phyloP scores from a whole-genome alignment of 53 echinoderm and acorn worm species.

The Crossaster papposus region DNA sequence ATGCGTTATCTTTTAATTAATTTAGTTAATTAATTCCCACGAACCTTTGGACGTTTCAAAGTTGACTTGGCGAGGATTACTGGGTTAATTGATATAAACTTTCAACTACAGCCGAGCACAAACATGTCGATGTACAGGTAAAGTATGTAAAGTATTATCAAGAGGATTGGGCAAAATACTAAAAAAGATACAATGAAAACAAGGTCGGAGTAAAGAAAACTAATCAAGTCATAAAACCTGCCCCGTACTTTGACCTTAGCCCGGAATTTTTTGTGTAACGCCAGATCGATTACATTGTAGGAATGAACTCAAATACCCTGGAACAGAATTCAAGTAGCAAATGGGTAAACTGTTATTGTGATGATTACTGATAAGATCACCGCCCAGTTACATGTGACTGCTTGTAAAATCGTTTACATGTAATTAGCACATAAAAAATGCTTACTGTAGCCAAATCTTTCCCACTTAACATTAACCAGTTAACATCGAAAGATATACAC shows the following conservation, averaged over 20 bases:
- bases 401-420: not conserved
- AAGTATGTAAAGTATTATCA: no score
- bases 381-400: no score
- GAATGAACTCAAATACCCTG: not conserved
- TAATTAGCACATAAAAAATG: not conserved
- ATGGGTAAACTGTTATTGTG: not conserved
- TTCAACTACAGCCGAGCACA: not conserved
- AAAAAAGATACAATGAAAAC: no score
- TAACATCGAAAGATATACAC: no score
- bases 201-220: not conserved
- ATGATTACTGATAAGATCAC: not conserved
- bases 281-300: not conserved
- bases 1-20: no score
- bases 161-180: no score
- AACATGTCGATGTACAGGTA: not conserved
- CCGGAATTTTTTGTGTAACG: not conserved
- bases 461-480: no score
- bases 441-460: no score
- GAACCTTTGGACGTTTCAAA: no score
- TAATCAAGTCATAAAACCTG: not conserved
- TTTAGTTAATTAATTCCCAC: no score
- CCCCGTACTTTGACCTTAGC: not conserved
- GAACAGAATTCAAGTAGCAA: not conserved
- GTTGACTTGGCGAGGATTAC: no score
- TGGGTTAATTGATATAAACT: not conserved